phyloP scores from a whole-genome alignment of 2,888 invertebrate species.

The Ochlodes sylvanus region DNA sequence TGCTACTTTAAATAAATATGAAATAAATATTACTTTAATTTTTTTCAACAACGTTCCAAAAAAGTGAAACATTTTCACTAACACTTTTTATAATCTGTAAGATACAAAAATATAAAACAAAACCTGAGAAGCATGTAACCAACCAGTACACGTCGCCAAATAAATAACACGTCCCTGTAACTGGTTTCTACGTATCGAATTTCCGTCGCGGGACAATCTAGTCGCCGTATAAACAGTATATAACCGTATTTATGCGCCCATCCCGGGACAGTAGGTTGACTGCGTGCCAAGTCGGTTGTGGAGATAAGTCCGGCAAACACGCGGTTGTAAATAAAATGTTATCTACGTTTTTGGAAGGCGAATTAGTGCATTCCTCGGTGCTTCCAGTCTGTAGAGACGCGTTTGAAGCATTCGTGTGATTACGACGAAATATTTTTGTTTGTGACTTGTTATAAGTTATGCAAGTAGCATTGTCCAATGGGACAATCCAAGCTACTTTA shows the following conservation, averaged over 20 bases:
- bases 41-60: no score
- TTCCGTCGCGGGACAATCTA: constrained; percentile 2
- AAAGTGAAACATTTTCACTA: no score
- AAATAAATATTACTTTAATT: no score
- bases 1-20: no score
- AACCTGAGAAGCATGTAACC: no score
- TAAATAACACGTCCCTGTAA: background rate
- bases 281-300: constrained; percentile 40
- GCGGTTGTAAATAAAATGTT: constrained; percentile 42
- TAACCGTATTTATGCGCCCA: background rate
- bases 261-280: constrained; percentile 31
- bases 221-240: background rate
- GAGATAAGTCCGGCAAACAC: constrained; percentile 37
- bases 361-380: constrained; percentile 31
- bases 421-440: no score
- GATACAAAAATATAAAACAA: no score
- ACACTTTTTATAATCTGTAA: no score
- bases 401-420: no score
- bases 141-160: background rate
- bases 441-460: no score
- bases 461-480: no score
- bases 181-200: background rate
- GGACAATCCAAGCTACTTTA: no score
- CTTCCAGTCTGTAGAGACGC: background rate
- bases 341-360: constrained; percentile 41